Conservation (phyloP, 2,797 vertebrate species). For the Eurystomus glaucurus region DNA sequence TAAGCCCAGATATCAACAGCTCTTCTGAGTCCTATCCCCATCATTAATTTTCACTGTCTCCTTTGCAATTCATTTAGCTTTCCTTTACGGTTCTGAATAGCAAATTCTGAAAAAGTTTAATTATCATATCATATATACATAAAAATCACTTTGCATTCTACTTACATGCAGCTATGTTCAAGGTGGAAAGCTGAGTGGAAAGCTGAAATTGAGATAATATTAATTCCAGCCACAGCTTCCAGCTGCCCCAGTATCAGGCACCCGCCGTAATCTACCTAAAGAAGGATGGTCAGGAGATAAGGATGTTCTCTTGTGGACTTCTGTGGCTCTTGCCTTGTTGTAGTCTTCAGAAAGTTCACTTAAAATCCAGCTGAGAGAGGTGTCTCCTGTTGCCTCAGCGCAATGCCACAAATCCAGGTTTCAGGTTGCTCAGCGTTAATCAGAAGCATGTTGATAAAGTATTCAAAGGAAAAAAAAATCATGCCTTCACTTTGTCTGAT, state of each 20-base stretch:
- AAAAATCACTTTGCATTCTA: background rate
- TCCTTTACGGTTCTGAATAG: background rate
- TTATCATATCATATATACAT: background rate
- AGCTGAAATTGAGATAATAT: background rate
- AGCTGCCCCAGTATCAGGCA: background rate
- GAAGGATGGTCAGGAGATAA: background rate
- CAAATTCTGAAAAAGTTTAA: slow-evolving; percentile 11
- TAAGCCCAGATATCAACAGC: background rate
- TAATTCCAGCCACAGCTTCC: background rate
- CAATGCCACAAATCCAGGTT: background rate
- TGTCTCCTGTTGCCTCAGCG: background rate
- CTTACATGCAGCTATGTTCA: background rate
- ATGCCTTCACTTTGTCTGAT: background rate
- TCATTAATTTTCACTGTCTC: slow-evolving; percentile 18
- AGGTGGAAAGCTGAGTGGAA: background rate
- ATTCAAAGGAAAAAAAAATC: background rate
- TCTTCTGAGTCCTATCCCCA: background rate
- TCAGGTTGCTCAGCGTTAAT: background rate
- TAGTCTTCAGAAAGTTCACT: background rate
- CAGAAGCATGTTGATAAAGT: background rate
- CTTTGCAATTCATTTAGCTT: slow-evolving; percentile 26
- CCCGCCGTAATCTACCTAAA: background rate
- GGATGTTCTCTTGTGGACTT: background rate
- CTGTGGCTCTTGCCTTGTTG: background rate
- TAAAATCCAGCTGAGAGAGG: background rate